Evolutionary conservation across 2,888 invertebrate species (phyloP).

Genomic region (Thyatira batis): DNA sequence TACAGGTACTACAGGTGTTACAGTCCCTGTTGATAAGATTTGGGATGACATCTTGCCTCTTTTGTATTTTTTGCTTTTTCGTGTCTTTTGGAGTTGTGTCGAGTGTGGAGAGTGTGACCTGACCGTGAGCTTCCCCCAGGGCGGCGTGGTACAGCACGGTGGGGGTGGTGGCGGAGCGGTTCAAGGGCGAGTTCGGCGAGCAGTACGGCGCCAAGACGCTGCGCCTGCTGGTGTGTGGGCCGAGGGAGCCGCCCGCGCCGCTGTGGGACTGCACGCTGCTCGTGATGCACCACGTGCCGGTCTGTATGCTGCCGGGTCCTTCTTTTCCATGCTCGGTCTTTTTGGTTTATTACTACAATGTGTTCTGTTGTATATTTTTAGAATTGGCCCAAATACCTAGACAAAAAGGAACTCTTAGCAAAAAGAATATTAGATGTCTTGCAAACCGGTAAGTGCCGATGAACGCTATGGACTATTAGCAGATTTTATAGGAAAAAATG

Average conservation of each 20-base stretch:
- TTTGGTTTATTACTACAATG: neutral
- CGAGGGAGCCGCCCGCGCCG: conserved; percentile 40
- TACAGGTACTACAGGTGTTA: no score
- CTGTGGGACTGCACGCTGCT: conserved; percentile 90
- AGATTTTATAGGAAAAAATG: neutral
- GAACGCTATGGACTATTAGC: neutral
- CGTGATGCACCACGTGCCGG: conserved; percentile 58
- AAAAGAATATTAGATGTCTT: conserved; percentile 58
- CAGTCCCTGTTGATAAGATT: no score
- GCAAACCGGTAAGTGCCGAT: conserved; percentile 53
- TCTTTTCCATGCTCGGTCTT: no score
- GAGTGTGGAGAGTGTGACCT: conserved; percentile 26
- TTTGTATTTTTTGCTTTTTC: no score
- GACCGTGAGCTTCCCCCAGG: conserved; percentile 14
- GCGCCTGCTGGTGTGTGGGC: conserved; percentile 23
- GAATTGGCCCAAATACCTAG: conserved; percentile 88
- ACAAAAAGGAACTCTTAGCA: conserved; percentile 86
- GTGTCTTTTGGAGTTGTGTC: no score
- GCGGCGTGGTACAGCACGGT: neutral
- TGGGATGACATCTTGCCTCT: no score
- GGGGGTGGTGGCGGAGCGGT: conserved; percentile 83
- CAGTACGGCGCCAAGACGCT: conserved; percentile 81
- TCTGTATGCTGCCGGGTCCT: no score
- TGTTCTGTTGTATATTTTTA: conserved; percentile 44
- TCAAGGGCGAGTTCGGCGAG: conserved; percentile 70